Evolutionary conservation across 1,140 invertebrate species (phyloP).

Genomic region (Harlomillsia oculata): DNA sequence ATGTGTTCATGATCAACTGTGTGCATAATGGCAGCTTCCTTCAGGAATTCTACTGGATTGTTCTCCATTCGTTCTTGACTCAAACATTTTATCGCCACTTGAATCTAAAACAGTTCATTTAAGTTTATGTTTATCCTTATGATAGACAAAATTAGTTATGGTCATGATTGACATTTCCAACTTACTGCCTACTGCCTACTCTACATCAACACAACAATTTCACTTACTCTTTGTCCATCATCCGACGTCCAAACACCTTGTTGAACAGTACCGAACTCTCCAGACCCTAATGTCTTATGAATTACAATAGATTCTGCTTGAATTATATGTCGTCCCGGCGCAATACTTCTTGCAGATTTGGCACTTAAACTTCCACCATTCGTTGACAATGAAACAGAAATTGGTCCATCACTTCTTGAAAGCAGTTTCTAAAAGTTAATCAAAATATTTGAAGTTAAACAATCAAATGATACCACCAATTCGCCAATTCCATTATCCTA

Average conservation of each 20-base stretch:
- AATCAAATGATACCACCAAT: background rate
- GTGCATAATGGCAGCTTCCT: slow-evolving; percentile 97
- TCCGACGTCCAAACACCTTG: slow-evolving; percentile 95
- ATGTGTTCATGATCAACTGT: slow-evolving; percentile 94
- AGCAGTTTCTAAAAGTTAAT: slow-evolving; percentile 26
- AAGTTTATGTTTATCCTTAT: background rate
- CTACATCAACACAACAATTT: background rate
- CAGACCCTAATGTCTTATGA: slow-evolving; percentile 87
- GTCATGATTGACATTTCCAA: too few species aligned
- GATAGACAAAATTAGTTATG: background rate
- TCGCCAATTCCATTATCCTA: background rate
- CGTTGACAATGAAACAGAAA: slow-evolving; percentile 37
- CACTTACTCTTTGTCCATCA: slow-evolving; percentile 67
- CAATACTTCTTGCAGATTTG: slow-evolving; percentile 36
- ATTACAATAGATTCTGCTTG: slow-evolving; percentile 84
- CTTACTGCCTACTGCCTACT: too few species aligned
- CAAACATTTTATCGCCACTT: slow-evolving; percentile 95
- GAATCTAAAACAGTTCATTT: slow-evolving; percentile 51
- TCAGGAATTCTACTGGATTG: slow-evolving; percentile 91
- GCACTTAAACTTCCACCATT: slow-evolving; percentile 41
- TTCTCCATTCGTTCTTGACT: slow-evolving; percentile 87
- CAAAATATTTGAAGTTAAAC: too few species aligned
- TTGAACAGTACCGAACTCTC: slow-evolving; percentile 95
- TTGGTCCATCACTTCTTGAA: slow-evolving; percentile 39
- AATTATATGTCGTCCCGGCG: slow-evolving; percentile 90